phyloP scores from a whole-genome alignment of 2,113 vertebrate species.

The Carassius gibelio region DNA sequence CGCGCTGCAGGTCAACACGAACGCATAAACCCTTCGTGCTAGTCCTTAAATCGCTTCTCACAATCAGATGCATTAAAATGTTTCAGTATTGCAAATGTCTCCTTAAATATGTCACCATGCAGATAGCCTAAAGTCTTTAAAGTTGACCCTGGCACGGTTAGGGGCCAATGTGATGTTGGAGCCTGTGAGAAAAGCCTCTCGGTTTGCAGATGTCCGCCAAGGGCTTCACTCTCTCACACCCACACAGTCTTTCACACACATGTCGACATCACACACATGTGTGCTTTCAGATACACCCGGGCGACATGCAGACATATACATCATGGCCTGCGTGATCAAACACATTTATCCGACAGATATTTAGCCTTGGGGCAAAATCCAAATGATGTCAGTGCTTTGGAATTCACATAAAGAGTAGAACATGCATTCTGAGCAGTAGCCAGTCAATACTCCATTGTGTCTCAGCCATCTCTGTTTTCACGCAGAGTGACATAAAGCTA shows the following conservation, averaged over 20 bases:
- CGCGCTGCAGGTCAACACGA: background rate
- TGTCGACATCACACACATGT: slow-evolving; percentile 10
- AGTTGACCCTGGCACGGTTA: background rate
- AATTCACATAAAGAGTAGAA: slow-evolving; percentile 61
- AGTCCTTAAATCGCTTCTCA: background rate
- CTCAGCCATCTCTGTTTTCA: background rate
- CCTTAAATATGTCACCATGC: background rate
- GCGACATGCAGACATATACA: slow-evolving; percentile 48
- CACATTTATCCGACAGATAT: slow-evolving; percentile 48
- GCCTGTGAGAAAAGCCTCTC: background rate
- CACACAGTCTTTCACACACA: slow-evolving; percentile 30
- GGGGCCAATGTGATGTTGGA: background rate
- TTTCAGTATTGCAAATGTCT: background rate
- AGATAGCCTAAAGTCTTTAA: slow-evolving; percentile 6
- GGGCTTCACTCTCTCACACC: slow-evolving; percentile 47
- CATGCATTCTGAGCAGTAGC: slow-evolving; percentile 13
- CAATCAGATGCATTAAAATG: background rate
- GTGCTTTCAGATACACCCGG: slow-evolving; percentile 4
- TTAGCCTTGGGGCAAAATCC: slow-evolving; percentile 56
- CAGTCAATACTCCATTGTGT: slow-evolving; percentile 50
- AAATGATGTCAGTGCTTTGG: slow-evolving; percentile 72
- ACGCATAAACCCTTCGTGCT: background rate
- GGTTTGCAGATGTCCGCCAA: background rate
- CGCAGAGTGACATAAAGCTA: background rate
- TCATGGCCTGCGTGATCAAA: slow-evolving; percentile 31